Conservation (phyloP, 2,113 vertebrate species). For the Sceloporus tristichus region DNA sequence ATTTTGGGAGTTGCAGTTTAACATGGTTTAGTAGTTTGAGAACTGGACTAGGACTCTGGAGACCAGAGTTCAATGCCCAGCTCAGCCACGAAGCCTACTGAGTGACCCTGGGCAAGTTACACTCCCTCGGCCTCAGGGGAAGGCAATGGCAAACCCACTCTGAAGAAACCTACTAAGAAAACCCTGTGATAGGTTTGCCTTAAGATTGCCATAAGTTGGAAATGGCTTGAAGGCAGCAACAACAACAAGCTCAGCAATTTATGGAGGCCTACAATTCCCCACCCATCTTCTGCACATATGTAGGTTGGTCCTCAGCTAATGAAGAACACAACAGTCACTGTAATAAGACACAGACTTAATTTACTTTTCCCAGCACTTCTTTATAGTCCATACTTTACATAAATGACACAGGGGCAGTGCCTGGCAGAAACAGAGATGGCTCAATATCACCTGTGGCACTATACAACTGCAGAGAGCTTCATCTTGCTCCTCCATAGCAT, state of each 20-base stretch:
- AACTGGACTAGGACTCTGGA: too few species aligned
- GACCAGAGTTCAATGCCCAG: too few species aligned
- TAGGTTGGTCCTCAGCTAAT: not conserved
- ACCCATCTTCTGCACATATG: not conserved
- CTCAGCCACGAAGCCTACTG: too few species aligned
- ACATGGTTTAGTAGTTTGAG: too few species aligned
- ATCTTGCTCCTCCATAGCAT: not conserved
- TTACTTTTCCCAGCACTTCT: slow-evolving; percentile 3
- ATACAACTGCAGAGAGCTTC: not conserved
- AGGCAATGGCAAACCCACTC: too few species aligned
- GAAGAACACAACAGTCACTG: not conserved
- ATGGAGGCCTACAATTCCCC: too few species aligned
- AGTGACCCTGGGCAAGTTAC: too few species aligned
- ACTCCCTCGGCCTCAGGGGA: too few species aligned
- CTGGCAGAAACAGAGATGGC: not conserved
- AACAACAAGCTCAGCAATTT: not conserved
- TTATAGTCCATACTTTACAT: slow-evolving; percentile 16
- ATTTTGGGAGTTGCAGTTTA: not conserved
- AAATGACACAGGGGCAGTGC: not conserved
- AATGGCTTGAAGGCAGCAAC: too few species aligned
- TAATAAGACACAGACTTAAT: slow-evolving; percentile 1
- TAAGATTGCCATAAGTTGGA: too few species aligned
- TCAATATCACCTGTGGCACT: not conserved
- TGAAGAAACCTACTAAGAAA: too few species aligned
- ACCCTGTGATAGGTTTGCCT: too few species aligned